Conservation (phyloP, 2,797 vertebrate genomes). For the Ctenochaetus hawaiiensis region DNA sequence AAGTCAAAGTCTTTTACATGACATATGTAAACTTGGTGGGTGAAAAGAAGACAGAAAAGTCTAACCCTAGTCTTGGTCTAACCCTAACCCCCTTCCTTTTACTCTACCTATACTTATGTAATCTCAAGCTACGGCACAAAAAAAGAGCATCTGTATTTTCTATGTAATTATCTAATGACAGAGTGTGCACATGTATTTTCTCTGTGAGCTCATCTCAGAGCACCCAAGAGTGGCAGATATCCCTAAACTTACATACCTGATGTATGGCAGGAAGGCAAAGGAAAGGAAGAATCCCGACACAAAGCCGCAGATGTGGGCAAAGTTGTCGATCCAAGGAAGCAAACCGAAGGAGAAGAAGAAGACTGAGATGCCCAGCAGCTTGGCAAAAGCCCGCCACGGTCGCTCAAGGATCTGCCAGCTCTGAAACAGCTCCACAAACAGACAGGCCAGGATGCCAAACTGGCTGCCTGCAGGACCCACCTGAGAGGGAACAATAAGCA, state of each 20-base stretch:
- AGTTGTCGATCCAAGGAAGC: conserved; percentile 99
- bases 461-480: conserved; percentile 98
- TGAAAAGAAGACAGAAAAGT: too few species aligned
- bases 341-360: conserved; percentile 97
- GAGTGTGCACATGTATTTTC: too few species aligned
- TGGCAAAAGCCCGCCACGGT: conserved; percentile 95
- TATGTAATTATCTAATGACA: too few species aligned
- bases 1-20: too few species aligned
- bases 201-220: not conserved
- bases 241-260: conserved; percentile 77
- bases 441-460: conserved; percentile 98
- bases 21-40: too few species aligned
- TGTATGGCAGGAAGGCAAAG: conserved; percentile 97
- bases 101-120: not conserved
- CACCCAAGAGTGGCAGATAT: too few species aligned
- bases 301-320: conserved; percentile 96
- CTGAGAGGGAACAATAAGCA: conserved; percentile 73
- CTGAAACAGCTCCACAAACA: conserved; percentile 99
- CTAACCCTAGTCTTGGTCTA: too few species aligned
- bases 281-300: conserved; percentile 97
- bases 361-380: conserved; percentile 92
- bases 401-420: conserved; percentile 98
- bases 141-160: too few species aligned
- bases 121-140: too few species aligned
- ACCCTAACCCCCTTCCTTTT: not conserved